phyloP scores from a whole-genome alignment of 2,888 invertebrate genomes.

The Conomelus anceps region DNA sequence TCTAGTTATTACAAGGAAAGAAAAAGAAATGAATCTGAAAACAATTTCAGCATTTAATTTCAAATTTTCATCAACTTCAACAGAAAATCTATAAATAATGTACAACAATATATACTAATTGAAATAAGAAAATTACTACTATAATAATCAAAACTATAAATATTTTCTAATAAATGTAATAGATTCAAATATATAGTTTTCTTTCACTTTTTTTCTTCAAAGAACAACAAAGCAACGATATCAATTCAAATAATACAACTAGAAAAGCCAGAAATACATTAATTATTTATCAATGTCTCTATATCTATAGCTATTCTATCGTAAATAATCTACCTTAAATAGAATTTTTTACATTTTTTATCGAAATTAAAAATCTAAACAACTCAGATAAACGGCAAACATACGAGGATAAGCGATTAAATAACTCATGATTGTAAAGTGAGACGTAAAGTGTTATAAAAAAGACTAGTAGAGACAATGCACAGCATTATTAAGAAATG shows the following conservation, averaged over 20 bases:
- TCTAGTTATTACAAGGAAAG: too few relatives aligned
- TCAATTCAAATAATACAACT: background rate
- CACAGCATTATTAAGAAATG: background rate
- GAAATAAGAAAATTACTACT: background rate
- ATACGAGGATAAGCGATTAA: too few relatives aligned
- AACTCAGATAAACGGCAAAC: background rate
- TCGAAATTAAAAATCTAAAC: background rate
- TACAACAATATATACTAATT: background rate
- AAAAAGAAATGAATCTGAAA: too few relatives aligned
- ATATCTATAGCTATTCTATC: background rate
- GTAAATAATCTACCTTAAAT: background rate
- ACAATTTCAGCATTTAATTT: background rate
- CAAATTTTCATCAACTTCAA: background rate
- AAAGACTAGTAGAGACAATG: background rate
- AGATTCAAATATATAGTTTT: background rate
- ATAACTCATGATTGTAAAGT: background rate
- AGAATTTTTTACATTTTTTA: background rate
- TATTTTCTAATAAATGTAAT: background rate
- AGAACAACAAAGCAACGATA: background rate
- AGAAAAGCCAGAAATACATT: background rate
- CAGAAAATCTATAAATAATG: background rate
- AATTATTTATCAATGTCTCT: background rate
- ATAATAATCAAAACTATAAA: background rate
- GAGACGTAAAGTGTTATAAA: background rate
- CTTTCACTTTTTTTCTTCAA: background rate